Evolutionary conservation across 2,797 vertebrate genomes (phyloP).

Genomic region (Nothura maculosa): DNA sequence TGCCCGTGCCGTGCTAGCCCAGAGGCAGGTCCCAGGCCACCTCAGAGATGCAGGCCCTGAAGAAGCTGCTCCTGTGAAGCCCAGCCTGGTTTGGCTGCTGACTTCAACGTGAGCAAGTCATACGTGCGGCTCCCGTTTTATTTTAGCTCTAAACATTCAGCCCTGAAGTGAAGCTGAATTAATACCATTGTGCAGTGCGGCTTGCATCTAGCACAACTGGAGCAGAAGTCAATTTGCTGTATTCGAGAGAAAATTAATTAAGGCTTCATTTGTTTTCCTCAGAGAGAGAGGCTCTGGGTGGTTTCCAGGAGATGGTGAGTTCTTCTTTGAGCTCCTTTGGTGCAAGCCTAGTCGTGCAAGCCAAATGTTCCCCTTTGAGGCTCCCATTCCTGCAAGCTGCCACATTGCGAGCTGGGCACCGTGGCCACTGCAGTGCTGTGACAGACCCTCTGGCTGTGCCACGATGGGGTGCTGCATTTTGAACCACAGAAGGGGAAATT

Average conservation of each 20-base stretch:
- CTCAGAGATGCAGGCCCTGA: conserved; percentile 2
- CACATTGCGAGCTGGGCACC: background rate
- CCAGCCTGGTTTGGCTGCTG: background rate
- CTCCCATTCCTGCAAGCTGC: background rate
- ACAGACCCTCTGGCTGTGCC: background rate
- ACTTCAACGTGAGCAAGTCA: background rate
- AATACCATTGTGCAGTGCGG: conserved; percentile 55
- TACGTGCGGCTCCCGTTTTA: conserved; percentile 19
- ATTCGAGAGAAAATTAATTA: conserved; percentile 75
- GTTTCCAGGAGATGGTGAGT: conserved; percentile 28
- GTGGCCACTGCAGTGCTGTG: background rate
- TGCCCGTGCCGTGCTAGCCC: background rate
- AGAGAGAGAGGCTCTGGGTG: conserved; percentile 57
- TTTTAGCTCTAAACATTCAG: conserved; percentile 30
- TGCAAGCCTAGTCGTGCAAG: background rate
- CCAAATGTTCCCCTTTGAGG: background rate
- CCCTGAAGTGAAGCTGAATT: conserved; percentile 55
- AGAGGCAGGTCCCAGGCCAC: background rate
- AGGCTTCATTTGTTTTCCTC: conserved; percentile 53
- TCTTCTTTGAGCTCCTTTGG: background rate
- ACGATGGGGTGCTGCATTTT: background rate
- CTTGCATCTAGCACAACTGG: conserved; percentile 64
- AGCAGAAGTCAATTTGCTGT: conserved; percentile 75
- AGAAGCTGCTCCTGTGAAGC: background rate
- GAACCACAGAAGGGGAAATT: background rate